Percentiles rank a stretch among this genome's conserved stretches.
Evolutionary conservation across 2,797 vertebrate species (phyloP).

Genomic region (Onychomys arenicola): DNA sequence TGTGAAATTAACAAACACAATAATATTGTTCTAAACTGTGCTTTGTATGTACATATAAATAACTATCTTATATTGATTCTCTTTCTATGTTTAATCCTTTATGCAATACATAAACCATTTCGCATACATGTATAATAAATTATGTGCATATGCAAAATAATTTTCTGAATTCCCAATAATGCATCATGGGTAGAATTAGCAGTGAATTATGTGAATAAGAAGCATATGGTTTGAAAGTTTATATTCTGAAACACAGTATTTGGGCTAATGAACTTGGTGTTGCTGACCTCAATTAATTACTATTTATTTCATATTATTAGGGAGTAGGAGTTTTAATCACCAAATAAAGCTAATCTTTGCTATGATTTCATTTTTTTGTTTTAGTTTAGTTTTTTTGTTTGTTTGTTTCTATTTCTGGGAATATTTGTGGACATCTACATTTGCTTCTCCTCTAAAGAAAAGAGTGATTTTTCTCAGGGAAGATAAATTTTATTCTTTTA

Average conservation of each 20-base stretch:
- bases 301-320: neutral
- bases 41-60: slow-evolving; percentile 36
- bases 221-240: neutral
- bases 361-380: neutral
- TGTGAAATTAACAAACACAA: slow-evolving; percentile 56
- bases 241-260: neutral
- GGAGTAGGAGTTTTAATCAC: neutral
- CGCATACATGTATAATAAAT: neutral
- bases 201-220: neutral
- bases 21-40: neutral
- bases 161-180: neutral
- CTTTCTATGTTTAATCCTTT: neutral
- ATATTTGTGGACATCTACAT: neutral
- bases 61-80: neutral
- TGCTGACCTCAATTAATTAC: neutral
- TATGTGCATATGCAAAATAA: neutral
- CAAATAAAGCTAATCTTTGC: neutral
- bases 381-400: neutral
- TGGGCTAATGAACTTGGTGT: neutral
- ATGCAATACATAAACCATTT: neutral
- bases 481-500: neutral
- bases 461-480: neutral
- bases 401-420: neutral
- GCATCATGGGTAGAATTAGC: neutral
- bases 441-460: neutral